A percentile compares a stretch with the other conserved stretches of the same genome.
Evolutionary conservation across 2,888 invertebrate species (phyloP).

Genomic region (Cyaniris semiargus): DNA sequence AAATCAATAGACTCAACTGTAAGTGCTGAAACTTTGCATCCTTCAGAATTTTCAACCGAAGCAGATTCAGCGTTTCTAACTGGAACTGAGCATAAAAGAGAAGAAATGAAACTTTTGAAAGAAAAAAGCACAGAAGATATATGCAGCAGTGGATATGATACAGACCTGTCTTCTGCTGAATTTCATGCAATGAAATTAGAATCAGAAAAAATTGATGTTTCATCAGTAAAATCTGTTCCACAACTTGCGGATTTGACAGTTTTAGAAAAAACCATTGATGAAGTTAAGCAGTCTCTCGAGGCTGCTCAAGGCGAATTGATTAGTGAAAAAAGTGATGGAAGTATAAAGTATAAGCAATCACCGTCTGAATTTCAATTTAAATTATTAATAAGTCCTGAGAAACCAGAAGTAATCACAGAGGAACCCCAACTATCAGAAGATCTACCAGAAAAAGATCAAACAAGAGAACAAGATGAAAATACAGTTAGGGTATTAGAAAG

Average conservation of each 20-base stretch:
- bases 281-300: conserved; percentile 86
- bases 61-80: conserved; percentile 76
- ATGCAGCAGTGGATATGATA: conserved; percentile 84
- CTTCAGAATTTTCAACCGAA: conserved; percentile 76
- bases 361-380: conserved; percentile 88
- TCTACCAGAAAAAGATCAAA: conserved; percentile 52
- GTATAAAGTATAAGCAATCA: conserved; percentile 84
- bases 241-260: conserved; percentile 77
- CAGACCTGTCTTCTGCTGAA: conserved; percentile 83
- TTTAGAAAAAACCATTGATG: conserved; percentile 85
- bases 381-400: conserved; percentile 76
- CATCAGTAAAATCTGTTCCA: conserved; percentile 75
- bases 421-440: conserved; percentile 76
- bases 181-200: conserved; percentile 79
- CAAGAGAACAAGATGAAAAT: conserved; percentile 54
- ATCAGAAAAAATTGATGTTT: conserved; percentile 73
- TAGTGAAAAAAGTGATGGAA: conserved; percentile 82
- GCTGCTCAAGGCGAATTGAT: conserved; percentile 86
- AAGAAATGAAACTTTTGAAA: conserved; percentile 70
- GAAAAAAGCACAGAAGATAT: conserved; percentile 83
- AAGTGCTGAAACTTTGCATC: conserved; percentile 75
- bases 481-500: conserved; percentile 47
- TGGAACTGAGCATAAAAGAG: conserved; percentile 69
- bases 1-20: conserved; percentile 78
- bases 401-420: conserved; percentile 81